A percentile compares a stretch with the other conserved stretches of the same genome.
phyloP scores from a whole-genome alignment of 2,888 invertebrate species.

The Neoitamus cyanurus region DNA sequence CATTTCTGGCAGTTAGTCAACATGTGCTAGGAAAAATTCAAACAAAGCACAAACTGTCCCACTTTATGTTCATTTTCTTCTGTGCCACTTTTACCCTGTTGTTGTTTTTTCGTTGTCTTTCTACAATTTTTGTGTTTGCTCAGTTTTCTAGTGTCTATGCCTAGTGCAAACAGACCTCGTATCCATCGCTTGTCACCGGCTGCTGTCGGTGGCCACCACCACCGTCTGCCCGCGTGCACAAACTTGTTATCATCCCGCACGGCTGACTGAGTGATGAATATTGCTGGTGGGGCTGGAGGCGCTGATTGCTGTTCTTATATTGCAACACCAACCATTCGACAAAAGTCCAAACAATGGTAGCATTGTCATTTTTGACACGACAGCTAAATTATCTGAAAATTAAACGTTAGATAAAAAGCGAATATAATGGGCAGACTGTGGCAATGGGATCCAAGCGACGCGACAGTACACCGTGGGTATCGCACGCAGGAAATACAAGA shows the following conservation, averaged over 20 bases:
- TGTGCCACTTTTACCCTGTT: neutral
- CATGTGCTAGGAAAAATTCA: neutral
- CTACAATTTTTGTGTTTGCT: neutral
- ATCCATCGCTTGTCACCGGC: neutral
- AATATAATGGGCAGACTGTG: neutral
- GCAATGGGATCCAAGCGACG: neutral
- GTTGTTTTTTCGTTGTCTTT: neutral
- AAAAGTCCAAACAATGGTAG: neutral
- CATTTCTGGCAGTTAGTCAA: neutral
- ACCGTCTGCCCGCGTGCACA: neutral
- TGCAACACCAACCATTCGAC: neutral
- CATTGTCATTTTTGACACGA: neutral
- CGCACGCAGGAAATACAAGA: neutral
- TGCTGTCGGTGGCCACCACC: neutral
- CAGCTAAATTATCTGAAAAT: conserved; percentile 5
- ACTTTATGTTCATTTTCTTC: neutral
- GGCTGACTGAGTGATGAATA: neutral
- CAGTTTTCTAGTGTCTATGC: neutral
- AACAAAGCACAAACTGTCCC: neutral
- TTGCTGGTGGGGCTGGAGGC: neutral
- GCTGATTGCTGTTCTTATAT: neutral
- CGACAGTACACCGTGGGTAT: neutral
- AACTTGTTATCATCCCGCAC: neutral
- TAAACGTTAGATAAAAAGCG: neutral
- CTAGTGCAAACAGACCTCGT: neutral